Evolutionary conservation across 2,113 vertebrate species (phyloP).

Genomic region (Oryzias melastigma): DNA sequence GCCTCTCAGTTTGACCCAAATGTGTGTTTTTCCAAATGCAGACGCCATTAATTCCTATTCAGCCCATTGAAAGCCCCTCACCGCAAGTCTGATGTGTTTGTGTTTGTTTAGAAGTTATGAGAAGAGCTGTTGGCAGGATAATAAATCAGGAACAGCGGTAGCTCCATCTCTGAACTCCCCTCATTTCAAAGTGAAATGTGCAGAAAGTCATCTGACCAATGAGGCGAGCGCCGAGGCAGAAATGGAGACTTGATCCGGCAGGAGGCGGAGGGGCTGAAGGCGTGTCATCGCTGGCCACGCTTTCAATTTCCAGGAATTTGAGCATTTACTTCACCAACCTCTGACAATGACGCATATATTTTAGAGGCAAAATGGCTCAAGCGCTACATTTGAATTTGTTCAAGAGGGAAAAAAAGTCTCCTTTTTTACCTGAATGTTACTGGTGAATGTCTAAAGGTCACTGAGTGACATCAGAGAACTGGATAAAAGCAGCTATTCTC

Average conservation of each 20-base stretch:
- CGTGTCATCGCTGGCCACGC: conserved; percentile 9
- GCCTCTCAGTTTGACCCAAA: conserved; percentile 2
- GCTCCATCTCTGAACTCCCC: conserved; percentile 15
- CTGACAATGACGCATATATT: background rate
- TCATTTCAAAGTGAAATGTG: conserved; percentile 56
- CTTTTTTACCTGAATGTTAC: too few species aligned
- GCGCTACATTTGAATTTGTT: background rate
- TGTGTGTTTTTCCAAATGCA: conserved; percentile 2
- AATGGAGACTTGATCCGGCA: conserved; percentile 49
- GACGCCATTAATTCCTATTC: conserved; percentile 14
- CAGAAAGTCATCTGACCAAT: conserved; percentile 58
- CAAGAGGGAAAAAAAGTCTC: background rate
- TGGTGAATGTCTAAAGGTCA: too few species aligned
- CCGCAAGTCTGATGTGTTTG: background rate
- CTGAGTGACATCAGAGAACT: too few species aligned
- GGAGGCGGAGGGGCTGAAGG: conserved; percentile 21
- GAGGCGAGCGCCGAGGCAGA: conserved; percentile 41
- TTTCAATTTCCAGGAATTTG: conserved; percentile 12
- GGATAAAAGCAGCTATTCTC: too few species aligned
- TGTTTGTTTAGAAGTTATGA: conserved; percentile 30
- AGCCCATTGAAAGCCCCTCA: conserved; percentile 6
- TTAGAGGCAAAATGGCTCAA: background rate
- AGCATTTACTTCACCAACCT: background rate
- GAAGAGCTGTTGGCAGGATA: conserved; percentile 2
- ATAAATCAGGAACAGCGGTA: conserved; percentile 21